Conservation (phyloP, 1,140 invertebrate genomes). For the Antheraea mylitta region DNA sequence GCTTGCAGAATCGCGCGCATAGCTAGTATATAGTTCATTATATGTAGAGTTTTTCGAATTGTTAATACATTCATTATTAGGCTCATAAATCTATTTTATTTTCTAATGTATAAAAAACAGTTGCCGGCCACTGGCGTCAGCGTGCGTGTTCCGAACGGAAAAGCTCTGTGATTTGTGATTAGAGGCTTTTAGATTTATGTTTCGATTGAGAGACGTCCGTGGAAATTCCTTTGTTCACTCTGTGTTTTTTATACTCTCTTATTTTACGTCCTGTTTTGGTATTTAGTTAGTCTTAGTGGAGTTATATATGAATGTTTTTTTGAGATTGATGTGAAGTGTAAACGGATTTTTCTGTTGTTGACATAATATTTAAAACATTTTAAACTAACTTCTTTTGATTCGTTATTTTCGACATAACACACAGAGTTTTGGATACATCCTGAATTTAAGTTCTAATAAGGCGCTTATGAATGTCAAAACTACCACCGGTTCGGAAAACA, state of each 20-base stretch:
- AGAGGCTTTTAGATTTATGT: conserved; percentile 32
- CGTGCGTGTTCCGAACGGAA: conserved; percentile 35
- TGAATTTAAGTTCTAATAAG: no score
- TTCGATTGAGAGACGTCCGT: conserved; percentile 24
- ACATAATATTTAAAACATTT: no score
- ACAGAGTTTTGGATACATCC: no score
- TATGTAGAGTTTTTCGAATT: background rate
- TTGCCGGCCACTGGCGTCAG: conserved; percentile 24
- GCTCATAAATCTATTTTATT: background rate
- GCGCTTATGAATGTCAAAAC: no score
- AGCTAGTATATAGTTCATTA: background rate
- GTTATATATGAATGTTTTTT: conserved; percentile 7
- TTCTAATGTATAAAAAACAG: conserved; percentile 18
- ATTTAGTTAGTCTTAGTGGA: background rate
- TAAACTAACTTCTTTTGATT: no score
- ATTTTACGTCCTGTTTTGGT: conserved; percentile 7
- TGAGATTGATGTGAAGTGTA: background rate
- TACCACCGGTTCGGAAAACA: no score
- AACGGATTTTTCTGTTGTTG: no score
- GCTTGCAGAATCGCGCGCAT: no score
- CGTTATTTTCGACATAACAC: no score
- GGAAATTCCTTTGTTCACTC: conserved; percentile 34
- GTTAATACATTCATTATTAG: background rate
- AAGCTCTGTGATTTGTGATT: conserved; percentile 46
- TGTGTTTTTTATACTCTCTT: conserved; percentile 3